Conservation (phyloP, 1,140 invertebrate genomes). For the Delia radicum region DNA sequence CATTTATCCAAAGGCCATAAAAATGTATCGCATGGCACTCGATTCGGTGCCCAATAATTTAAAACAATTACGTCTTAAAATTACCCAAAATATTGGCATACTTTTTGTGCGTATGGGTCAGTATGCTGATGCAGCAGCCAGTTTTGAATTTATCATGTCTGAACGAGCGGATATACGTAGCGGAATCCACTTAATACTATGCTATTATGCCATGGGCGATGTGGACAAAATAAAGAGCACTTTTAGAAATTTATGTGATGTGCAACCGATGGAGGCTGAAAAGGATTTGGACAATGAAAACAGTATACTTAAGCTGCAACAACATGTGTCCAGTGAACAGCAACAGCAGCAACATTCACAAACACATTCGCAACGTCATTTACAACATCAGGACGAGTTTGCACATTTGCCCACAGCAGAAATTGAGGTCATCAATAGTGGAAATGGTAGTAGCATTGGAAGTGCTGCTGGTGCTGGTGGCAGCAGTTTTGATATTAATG, state of each 20-base stretch:
- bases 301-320: conserved; percentile 45
- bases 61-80: conserved; percentile 90
- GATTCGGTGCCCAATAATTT: conserved; percentile 92
- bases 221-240: conserved; percentile 91
- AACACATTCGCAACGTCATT: not conserved
- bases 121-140: conserved; percentile 91
- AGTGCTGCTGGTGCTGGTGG: not conserved
- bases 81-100: conserved; percentile 98
- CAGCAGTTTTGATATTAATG: not conserved
- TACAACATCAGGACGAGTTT: conserved; percentile 4
- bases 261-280: conserved; percentile 80
- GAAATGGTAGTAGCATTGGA: not conserved
- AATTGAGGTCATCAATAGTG: conserved; percentile 36
- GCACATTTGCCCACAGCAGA: conserved; percentile 29
- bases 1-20: conserved; percentile 92
- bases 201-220: conserved; percentile 91
- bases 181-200: conserved; percentile 89
- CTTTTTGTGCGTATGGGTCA: conserved; percentile 94
- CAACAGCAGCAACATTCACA: not conserved
- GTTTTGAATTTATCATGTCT: conserved; percentile 97
- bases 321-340: conserved; percentile 36
- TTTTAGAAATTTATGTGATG: conserved; percentile 87
- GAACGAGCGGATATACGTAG: conserved; percentile 88
- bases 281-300: conserved; percentile 72
- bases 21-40: conserved; percentile 95